These are phyloP conservation scores for Molossus molossus DNA, from an alignment of 2,797 vertebrate genomes.

Conservation along the genomic window DNA sequence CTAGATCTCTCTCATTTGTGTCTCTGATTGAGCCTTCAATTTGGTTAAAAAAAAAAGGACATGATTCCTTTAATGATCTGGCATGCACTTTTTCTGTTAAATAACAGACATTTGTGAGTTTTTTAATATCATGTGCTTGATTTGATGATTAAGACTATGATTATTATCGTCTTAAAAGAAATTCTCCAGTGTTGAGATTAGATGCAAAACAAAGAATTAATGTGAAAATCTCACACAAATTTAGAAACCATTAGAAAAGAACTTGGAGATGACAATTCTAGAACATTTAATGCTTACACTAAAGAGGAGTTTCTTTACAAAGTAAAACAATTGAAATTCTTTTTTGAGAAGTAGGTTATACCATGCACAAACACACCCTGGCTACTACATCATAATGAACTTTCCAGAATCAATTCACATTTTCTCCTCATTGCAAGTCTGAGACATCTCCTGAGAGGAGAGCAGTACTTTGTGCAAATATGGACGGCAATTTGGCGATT, in stretches of 20 bases:
- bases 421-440: slow-evolving; percentile 35
- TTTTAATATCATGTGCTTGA: background rate
- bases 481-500: background rate
- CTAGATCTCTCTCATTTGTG: background rate
- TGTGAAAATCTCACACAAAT: slow-evolving; percentile 44
- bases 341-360: slow-evolving; percentile 21
- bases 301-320: slow-evolving; percentile 29
- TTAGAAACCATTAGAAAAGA: slow-evolving; percentile 57
- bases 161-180: slow-evolving; percentile 56
- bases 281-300: slow-evolving; percentile 20
- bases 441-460: background rate
- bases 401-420: slow-evolving; percentile 22
- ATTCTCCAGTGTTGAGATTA: slow-evolving; percentile 43
- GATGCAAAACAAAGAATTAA: slow-evolving; percentile 54
- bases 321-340: background rate
- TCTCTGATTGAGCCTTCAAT: slow-evolving; percentile 11
- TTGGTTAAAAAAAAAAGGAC: background rate
- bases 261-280: background rate
- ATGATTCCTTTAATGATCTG: background rate
- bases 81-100: background rate
- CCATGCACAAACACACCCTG: background rate
- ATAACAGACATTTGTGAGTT: background rate
- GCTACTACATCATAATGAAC: background rate
- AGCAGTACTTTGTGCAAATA: background rate
- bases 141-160: slow-evolving; percentile 37